Evolutionary conservation across 2,113 vertebrate species (phyloP), one percentile per base, ranked within the genome.

Genomic region (Coturnix japonica): DNA sequence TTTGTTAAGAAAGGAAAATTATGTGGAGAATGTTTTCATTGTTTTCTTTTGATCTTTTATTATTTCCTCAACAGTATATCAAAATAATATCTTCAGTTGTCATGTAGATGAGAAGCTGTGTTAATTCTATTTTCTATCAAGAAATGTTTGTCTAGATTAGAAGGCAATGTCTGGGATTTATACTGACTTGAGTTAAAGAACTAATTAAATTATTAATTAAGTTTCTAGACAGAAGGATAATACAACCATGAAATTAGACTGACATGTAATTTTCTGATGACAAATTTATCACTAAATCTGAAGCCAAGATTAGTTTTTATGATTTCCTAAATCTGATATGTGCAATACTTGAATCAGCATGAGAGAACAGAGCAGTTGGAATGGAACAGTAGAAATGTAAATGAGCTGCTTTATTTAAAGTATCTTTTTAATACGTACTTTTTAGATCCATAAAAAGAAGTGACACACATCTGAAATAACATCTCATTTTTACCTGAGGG

Each of bases 211-310:
- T 93, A 96, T 90, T 94, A 0, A 19, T 96, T 90, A 91, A 61
- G 73, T 78, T 94, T 95, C 92, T 90, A 89, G 91, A 88, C 89
- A 95, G 91, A 91, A 94, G 75, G 65, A 93, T 95, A 95, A 91
- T 85, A 77, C 41, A 84, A 41, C 66, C 93, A 82, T 93, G 90
- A 96, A 96, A 96, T 96, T 71, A 91, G 81, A 80, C 35, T 96
- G 96, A 95, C 30, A 0, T 84, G 64, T 81, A 93, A 96, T 96
- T 95, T 95, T 87, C 85, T 81, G 88, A 88, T 85, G 94, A 87
- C 92, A 95, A 96, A 94, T 96, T 93, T 95, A 92, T 95, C 85
- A 47, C 67, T 18, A 39, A 84, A 90, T 82, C 87, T 87, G 75
- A 92, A 85, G 74, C 60, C 63, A 90, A 90, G 91, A 90, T 87